Evolutionary conservation across 1,140 invertebrate genomes (phyloP), one percentile per base, ranked within the genome.

Genomic region (Panagrolaimus sp.): DNA sequence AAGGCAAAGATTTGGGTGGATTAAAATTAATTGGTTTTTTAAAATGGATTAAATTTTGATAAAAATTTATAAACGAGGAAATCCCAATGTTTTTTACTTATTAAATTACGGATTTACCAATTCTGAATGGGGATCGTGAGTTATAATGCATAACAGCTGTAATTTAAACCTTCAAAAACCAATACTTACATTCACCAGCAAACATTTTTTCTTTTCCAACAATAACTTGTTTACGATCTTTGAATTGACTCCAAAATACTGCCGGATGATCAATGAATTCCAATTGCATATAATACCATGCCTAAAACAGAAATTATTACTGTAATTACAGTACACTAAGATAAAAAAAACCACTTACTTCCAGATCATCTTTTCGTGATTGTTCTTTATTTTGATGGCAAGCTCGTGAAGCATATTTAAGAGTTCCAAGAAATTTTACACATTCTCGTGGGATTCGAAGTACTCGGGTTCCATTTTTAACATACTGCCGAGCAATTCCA

Each of bases 221-320:
- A 58, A 67, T 28, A 17, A 67, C 65, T 45, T 48, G 65, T 67
- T 48, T 26, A 3, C 43, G 65, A 28, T 67, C 65, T 24, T 67
- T 67, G 17, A 67, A n/a, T 28, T 26, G 24, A 4, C 26, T 48
- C 65, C 65, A 67, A 26, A 28, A 47, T 4, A 67, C 9, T 5
- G 38, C n/a, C 9, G 24, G 65, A 21, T 28, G 47, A n/a, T 67
- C 65, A 5, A 48, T 48, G 21, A 67, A 47, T 47, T 67, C 65
- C 14, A 67, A 43, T 17, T 38, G 44, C 65, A 67, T 67, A 43
- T 67, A 67, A 28, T 38, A 67, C 65, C 65, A 67, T 0, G 65
- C 32, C 32, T 38, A 38, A 38, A 38, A n/a, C n/a, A n/a, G n/a
- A n/a, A 38, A 38, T 38, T 38, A 38, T 38, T 38, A 2, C 2